Percentiles rank a stretch among this genome's conserved stretches.
Evolutionary conservation across 1,140 invertebrate genomes (phyloP).

Genomic region (Archegozetes longisetosus): DNA sequence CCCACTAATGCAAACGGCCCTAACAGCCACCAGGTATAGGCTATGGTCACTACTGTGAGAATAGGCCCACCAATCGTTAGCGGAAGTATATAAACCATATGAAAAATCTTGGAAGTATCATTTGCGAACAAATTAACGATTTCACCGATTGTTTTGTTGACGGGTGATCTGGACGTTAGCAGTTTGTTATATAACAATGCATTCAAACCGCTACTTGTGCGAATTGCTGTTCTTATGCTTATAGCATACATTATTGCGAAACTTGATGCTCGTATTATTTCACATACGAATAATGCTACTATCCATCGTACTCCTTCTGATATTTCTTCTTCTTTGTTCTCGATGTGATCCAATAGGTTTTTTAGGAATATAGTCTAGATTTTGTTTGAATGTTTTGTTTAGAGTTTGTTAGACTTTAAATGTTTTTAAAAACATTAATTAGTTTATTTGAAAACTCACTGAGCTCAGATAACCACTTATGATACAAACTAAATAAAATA

Average conservation of each 20-base stretch:
- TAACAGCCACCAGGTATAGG: constrained; percentile 44
- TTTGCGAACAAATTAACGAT: constrained; percentile 51
- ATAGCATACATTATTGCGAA: constrained; percentile 44
- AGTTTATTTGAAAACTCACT: constrained; percentile 30
- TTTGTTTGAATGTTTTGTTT: constrained; percentile 34
- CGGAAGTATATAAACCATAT: constrained; percentile 41
- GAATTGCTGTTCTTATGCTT: constrained; percentile 29
- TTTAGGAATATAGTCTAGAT: constrained; percentile 25
- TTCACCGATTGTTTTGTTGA: constrained; percentile 41
- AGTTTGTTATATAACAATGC: constrained; percentile 47
- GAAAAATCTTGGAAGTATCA: constrained; percentile 47
- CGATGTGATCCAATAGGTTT: not conserved
- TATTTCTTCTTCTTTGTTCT: not conserved
- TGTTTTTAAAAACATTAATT: constrained; percentile 4
- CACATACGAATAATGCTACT: constrained; percentile 34
- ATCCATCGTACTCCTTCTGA: constrained; percentile 36
- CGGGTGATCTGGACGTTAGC: constrained; percentile 37
- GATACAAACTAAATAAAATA: constrained; percentile 37
- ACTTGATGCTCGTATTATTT: constrained; percentile 38
- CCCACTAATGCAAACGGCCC: constrained; percentile 42
- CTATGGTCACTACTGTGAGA: constrained; percentile 37
- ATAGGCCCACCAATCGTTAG: constrained; percentile 46
- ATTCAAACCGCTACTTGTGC: constrained; percentile 24
- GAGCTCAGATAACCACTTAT: constrained; percentile 43
- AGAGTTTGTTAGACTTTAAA: constrained; percentile 38